Evolutionary conservation across 2,888 invertebrate species (phyloP).

Genomic region (Ramazzottius varieornatus): DNA sequence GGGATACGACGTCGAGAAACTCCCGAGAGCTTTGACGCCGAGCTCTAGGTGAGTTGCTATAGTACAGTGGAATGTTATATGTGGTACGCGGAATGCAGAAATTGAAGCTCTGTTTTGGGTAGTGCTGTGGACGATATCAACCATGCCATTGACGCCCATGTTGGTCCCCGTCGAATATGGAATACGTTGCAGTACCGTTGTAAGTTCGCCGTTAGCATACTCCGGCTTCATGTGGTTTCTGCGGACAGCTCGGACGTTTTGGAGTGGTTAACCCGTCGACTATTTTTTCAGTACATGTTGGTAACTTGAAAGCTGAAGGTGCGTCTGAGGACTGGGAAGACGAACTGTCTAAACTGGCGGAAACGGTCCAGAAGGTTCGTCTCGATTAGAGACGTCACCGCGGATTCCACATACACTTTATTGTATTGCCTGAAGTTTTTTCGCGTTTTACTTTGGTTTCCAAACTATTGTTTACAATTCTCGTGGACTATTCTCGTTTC

Average conservation of each 20-base stretch:
- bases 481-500: too few species aligned
- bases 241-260: background rate
- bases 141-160: background rate
- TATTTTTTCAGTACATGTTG: background rate
- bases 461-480: too few species aligned
- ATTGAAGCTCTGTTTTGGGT: background rate
- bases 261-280: background rate
- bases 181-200: background rate
- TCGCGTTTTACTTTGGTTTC: too few species aligned
- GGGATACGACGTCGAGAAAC: background rate
- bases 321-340: too few species aligned
- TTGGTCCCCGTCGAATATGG: background rate
- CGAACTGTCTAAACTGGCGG: too few species aligned
- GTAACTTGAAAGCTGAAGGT: too few species aligned
- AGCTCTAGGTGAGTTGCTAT: background rate
- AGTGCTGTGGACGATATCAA: slow-evolving; percentile 1
- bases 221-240: too few species aligned
- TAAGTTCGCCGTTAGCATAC: too few species aligned
- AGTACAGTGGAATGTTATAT: background rate
- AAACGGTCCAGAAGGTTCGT: too few species aligned
- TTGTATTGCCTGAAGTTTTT: too few species aligned
- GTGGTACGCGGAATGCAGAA: background rate
- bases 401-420: too few species aligned
- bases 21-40: background rate
- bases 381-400: too few species aligned